A percentile compares a stretch with the other conserved stretches of the same genome.
Evolutionary conservation across 2,113 vertebrate species (phyloP).

Genomic region (Theristicus caerulescens): DNA sequence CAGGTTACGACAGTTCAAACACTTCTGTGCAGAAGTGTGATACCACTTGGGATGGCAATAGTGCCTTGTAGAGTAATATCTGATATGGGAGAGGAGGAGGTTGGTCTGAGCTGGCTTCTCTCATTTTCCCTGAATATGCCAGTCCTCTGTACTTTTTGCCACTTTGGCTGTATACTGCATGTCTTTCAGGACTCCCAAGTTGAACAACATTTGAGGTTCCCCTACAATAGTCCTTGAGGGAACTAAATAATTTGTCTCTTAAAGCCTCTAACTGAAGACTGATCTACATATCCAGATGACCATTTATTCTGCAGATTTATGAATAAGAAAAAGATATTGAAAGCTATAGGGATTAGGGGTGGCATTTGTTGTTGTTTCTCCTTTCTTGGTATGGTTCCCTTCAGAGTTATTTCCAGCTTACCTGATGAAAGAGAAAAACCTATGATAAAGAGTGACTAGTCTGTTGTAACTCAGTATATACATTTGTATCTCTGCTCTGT

Average conservation of each 20-base stretch:
- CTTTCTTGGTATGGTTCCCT: not conserved
- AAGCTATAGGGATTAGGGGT: not conserved
- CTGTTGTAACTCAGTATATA: not conserved
- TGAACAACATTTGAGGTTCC: fast-evolving
- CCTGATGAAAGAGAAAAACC: not conserved
- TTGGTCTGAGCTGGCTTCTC: not conserved
- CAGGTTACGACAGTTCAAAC: not conserved
- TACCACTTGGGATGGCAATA: not conserved
- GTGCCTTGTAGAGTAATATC: not conserved
- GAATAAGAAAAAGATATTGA: not conserved
- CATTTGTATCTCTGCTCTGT: not conserved
- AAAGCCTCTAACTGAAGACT: not conserved
- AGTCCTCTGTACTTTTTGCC: not conserved
- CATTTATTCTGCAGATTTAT: not conserved
- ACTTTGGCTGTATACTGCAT: not conserved
- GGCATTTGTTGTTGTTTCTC: not conserved
- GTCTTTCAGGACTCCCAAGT: not conserved
- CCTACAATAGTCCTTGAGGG: not conserved
- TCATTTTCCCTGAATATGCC: not conserved
- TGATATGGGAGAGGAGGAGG: not conserved
- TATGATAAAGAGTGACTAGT: not conserved
- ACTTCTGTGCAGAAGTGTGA: not conserved
- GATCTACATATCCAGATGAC: not conserved
- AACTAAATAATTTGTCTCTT: not conserved
- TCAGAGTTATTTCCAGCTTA: not conserved